Evolutionary conservation across 2,797 vertebrate genomes (phyloP).

Genomic region (Xiphorhynchus erythropygius): DNA sequence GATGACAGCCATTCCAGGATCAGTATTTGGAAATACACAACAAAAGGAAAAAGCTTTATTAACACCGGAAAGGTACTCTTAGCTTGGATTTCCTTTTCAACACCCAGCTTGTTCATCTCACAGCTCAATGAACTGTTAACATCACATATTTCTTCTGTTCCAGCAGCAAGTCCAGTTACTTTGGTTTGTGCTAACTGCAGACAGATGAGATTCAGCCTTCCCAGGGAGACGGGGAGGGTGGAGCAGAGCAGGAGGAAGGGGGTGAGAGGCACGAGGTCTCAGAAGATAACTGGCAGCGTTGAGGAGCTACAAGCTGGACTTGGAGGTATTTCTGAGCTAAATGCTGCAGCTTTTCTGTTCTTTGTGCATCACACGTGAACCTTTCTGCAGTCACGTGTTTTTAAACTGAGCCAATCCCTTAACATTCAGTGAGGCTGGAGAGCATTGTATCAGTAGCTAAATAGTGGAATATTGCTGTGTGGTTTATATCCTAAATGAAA

Average conservation of each 20-base stretch:
- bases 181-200: constrained; percentile 59
- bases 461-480: neutral
- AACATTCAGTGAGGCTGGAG: neutral
- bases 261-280: neutral
- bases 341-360: neutral
- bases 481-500: neutral
- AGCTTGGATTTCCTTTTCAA: constrained; percentile 70
- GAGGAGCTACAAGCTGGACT: neutral
- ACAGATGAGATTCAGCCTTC: constrained; percentile 65
- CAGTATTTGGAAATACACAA: constrained; percentile 70
- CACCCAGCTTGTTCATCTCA: constrained; percentile 80
- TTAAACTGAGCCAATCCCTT: neutral
- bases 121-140: constrained; percentile 81
- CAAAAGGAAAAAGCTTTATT: constrained; percentile 74
- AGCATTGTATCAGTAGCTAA: neutral
- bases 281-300: neutral
- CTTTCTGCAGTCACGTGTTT: neutral
- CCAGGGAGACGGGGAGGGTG: neutral
- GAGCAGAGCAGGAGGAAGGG: neutral
- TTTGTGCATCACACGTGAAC: neutral
- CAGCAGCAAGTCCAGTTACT: constrained; percentile 68
- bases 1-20: constrained; percentile 60
- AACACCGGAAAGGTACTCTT: constrained; percentile 74
- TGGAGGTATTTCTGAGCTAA: neutral
- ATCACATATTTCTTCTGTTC: constrained; percentile 79